Evolutionary conservation across 2,797 vertebrate species (phyloP).

Genomic region (Coluber constrictor): DNA sequence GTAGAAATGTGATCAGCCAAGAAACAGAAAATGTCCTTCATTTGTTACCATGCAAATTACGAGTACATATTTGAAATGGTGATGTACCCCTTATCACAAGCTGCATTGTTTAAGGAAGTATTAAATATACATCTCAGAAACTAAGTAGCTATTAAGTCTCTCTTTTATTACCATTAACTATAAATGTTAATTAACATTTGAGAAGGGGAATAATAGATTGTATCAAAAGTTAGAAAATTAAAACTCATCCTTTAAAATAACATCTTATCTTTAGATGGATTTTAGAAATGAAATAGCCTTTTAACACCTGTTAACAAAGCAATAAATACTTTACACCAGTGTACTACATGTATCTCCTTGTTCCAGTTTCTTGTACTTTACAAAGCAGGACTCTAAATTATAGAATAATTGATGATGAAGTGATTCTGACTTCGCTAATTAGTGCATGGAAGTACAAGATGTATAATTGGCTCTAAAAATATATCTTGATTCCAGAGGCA

Average conservation of each 20-base stretch:
- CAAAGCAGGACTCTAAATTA: not conserved
- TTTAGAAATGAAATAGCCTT: conserved; percentile 36
- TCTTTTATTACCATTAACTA: conserved; percentile 52
- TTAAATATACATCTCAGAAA: conserved; percentile 48
- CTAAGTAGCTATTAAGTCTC: conserved; percentile 44
- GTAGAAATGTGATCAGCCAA: conserved; percentile 35
- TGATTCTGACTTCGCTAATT: not conserved
- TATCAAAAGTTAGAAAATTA: conserved; percentile 70
- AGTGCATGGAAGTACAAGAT: not conserved
- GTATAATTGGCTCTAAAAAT: not conserved
- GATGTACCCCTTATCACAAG: conserved; percentile 33
- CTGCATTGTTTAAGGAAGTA: conserved; percentile 40
- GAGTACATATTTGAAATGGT: conserved; percentile 22
- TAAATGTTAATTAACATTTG: conserved; percentile 46
- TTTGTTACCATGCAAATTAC: conserved; percentile 33
- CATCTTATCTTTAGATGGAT: conserved; percentile 28
- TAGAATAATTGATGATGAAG: not conserved
- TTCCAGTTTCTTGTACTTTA: conserved; percentile 28
- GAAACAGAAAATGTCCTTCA: conserved; percentile 37
- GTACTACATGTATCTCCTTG: not conserved
- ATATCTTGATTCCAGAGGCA: not conserved
- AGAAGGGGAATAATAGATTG: conserved; percentile 52
- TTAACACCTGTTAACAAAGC: conserved; percentile 18
- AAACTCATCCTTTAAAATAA: conserved; percentile 52
- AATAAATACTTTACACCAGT: not conserved